Percentiles rank a stretch among this genome's conserved stretches.
These are phyloP conservation scores for Chamaetylas fuelleborni DNA, from an alignment of 2,113 vertebrate species.

Conservation along the genomic window DNA sequence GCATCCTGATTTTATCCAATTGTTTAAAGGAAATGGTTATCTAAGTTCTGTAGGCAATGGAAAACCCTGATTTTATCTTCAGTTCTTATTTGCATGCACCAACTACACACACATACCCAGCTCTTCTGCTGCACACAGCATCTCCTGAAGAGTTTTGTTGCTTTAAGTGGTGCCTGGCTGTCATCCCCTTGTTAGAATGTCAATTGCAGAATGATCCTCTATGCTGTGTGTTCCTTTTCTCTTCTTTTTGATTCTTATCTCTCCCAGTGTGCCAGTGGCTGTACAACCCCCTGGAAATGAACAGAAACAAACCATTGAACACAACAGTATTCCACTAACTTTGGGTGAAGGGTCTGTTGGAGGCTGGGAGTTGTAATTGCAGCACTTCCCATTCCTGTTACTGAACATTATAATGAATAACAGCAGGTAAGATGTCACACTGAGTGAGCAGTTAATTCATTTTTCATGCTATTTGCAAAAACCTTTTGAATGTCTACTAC, in stretches of 20 bases:
- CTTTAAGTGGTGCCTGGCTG: neutral
- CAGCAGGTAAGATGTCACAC: neutral
- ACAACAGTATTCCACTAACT: neutral
- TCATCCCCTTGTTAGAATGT: neutral
- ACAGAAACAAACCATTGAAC: neutral
- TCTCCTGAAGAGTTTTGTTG: neutral
- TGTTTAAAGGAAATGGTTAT: neutral
- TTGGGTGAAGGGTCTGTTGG: neutral
- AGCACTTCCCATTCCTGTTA: neutral
- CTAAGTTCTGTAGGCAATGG: neutral
- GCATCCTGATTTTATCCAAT: neutral
- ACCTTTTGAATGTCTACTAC: neutral
- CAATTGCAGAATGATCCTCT: neutral
- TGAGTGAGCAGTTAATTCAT: neutral
- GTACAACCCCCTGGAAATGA: neutral
- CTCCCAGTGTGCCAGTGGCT: neutral
- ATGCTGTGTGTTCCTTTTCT: neutral
- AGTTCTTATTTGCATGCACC: neutral
- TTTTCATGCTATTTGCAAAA: slow-evolving; percentile 6
- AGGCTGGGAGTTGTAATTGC: neutral
- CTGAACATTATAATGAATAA: neutral
- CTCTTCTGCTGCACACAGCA: neutral
- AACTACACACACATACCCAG: neutral
- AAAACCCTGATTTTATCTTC: neutral
- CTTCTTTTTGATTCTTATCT: neutral